Evolutionary conservation across 2,888 invertebrate genomes (phyloP), one percentile per base, ranked within the genome.

Genomic region (Notodonta dromedarius): DNA sequence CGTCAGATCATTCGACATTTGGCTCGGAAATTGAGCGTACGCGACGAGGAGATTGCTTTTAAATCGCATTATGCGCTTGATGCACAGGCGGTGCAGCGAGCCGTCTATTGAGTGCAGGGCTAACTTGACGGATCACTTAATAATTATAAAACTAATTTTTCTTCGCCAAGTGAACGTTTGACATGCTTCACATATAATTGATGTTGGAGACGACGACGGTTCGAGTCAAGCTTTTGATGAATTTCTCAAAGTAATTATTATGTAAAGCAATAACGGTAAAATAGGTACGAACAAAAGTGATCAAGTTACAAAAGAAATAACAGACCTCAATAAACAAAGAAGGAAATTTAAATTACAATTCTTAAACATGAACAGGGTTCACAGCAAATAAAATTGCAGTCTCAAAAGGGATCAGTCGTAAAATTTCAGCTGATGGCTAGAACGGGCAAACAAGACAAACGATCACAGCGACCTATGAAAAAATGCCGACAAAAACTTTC

Each of bases 21-120:
- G 78, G 74, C 73, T 73, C 84, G 90, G 90, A 91, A 91, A 91
- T 91, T 89, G 87, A 86, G 85, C 88, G 85, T 78, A 81, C 82
- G 77, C 74, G 77, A 72, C 77, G 77, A 59, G 79, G 87, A 89
- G 89, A 92, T 92, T 90, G 91, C 86, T 89, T 90, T 90, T 90
- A 90, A 91, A 92, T 91, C 86, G 79, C 78, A 82, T 91, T 91
- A 89, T 74, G 79, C 83, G 86, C 83, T 73, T 63, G 73, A 71
- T 80, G 82, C 83, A 78, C 73, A 76, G 68, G 65, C 72, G 70
- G 72, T 79, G 80, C 81, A 78, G 70, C 74, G 70, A 71, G 67
- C 69, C 73, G 66, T 71, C 71, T 73, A 75, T 73, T 70, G 64
- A 72, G 69, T 65, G 61, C 69, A 65, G 63, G 60, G 61, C 58